Evolutionary conservation across 2,888 invertebrate genomes (phyloP).

Genomic region (Drosophila dives): DNA sequence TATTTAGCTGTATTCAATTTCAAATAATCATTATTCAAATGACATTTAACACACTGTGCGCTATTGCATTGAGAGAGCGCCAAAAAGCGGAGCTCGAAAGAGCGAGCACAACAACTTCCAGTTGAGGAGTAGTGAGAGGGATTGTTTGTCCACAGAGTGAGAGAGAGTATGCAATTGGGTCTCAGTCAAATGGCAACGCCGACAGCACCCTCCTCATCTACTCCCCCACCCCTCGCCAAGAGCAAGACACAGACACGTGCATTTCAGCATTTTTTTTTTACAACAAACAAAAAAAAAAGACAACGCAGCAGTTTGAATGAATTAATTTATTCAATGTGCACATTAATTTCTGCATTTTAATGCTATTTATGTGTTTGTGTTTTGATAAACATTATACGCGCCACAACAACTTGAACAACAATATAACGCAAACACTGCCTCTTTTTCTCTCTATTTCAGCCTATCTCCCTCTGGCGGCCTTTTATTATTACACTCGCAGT

Average conservation of each 20-base stretch:
- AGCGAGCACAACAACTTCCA: not conserved
- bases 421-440: slow-evolving; percentile 35
- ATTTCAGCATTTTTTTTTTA: slow-evolving; percentile 49
- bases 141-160: not conserved
- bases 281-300: slow-evolving; percentile 34
- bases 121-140: not conserved
- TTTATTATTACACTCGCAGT: slow-evolving; percentile 12
- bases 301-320: slow-evolving; percentile 62
- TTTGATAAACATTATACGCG: slow-evolving; percentile 58
- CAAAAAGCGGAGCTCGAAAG: slow-evolving; percentile 12
- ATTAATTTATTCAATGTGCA: slow-evolving; percentile 44
- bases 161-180: slow-evolving; percentile 48
- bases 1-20: slow-evolving; percentile 16
- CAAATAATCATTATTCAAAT: slow-evolving; percentile 42
- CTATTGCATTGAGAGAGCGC: slow-evolving; percentile 37
- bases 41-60: slow-evolving; percentile 51
- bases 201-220: slow-evolving; percentile 8
- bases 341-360: slow-evolving; percentile 29
- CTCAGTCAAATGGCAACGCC: slow-evolving; percentile 60
- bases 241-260: slow-evolving; percentile 64
- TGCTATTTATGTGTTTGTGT: slow-evolving; percentile 32
- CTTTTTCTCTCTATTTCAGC: slow-evolving; percentile 11
- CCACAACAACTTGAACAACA: slow-evolving; percentile 29
- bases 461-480: slow-evolving; percentile 5
- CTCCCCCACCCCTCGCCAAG: not conserved